Conservation (phyloP, 1,140 invertebrate species). For the Drosophila erecta region DNA sequence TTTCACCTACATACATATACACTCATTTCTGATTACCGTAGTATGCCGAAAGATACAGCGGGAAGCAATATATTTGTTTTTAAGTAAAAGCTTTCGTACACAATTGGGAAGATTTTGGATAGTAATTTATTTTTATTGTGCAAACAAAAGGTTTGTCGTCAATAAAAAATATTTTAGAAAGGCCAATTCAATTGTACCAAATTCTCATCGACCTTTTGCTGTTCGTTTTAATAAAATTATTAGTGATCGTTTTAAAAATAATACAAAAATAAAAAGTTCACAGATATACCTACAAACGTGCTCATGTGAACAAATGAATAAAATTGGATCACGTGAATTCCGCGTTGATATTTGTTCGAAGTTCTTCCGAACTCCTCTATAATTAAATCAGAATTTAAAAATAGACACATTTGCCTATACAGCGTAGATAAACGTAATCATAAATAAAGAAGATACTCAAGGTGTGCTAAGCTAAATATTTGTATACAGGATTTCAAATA, state of each 20-base stretch:
- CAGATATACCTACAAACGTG: constrained; percentile 1
- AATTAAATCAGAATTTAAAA: constrained; percentile 3
- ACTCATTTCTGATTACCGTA: not conserved
- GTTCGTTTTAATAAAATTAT: not conserved
- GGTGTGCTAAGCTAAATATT: constrained; percentile 1
- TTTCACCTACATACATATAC: not conserved
- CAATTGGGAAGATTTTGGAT: constrained; percentile 4
- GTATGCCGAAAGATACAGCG: constrained; percentile 20
- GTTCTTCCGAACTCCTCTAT: constrained; percentile 8
- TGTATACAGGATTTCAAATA: not conserved
- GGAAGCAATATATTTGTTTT: constrained; percentile 11
- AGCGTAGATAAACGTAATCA: constrained; percentile 21
- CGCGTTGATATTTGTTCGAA: not conserved
- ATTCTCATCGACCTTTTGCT: not conserved
- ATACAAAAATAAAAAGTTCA: not conserved
- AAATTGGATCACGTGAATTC: not conserved
- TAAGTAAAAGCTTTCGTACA: constrained; percentile 16
- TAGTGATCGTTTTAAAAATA: not conserved
- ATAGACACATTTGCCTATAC: constrained; percentile 14
- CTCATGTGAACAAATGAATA: not conserved
- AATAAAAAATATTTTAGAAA: not conserved
- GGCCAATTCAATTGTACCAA: not conserved
- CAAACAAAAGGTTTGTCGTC: not conserved
- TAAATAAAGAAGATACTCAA: constrained; percentile 15
- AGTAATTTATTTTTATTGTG: not conserved